A percentile compares a stretch with the other conserved stretches of the same genome.
Evolutionary conservation across 2,888 invertebrate genomes (phyloP).

Genomic region (Tachina fera): DNA sequence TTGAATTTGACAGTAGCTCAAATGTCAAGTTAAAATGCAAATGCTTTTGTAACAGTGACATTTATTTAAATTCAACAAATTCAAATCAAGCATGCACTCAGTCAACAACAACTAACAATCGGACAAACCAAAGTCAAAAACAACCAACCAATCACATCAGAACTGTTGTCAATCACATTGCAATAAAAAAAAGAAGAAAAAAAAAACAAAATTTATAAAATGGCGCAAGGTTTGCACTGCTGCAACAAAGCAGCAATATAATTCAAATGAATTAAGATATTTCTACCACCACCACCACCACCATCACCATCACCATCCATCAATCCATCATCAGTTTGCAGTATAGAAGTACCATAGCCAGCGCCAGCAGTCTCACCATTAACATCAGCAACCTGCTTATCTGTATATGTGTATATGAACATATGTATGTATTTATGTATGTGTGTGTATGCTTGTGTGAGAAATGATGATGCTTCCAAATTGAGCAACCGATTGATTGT

Average conservation of each 20-base stretch:
- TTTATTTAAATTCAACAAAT: constrained; percentile 66
- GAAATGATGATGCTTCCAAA: constrained; percentile 49
- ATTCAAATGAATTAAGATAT: constrained; percentile 67
- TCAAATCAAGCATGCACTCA: constrained; percentile 13
- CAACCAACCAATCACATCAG: constrained; percentile 62
- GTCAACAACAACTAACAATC: constrained; percentile 13
- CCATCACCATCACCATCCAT: background rate
- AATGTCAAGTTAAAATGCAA: constrained; percentile 70
- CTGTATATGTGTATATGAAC: background rate
- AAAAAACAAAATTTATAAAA: constrained; percentile 43
- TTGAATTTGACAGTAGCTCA: constrained; percentile 67
- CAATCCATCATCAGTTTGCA: background rate
- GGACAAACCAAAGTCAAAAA: constrained; percentile 42
- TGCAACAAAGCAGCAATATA: constrained; percentile 50
- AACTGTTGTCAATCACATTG: constrained; percentile 66
- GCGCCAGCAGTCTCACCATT: constrained; percentile 44
- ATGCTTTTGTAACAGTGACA: constrained; percentile 65
- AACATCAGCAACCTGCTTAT: constrained; percentile 4
- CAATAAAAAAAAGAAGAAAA: constrained; percentile 3
- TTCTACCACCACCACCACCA: constrained; percentile 41
- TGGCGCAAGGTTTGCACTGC: constrained; percentile 66
- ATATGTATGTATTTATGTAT: background rate
- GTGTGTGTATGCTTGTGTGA: background rate
- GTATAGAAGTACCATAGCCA: background rate
- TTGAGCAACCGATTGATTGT: constrained; percentile 69